phyloP scores from a whole-genome alignment of 2,888 invertebrate genomes.

The Sarcophaga caerulescens region DNA sequence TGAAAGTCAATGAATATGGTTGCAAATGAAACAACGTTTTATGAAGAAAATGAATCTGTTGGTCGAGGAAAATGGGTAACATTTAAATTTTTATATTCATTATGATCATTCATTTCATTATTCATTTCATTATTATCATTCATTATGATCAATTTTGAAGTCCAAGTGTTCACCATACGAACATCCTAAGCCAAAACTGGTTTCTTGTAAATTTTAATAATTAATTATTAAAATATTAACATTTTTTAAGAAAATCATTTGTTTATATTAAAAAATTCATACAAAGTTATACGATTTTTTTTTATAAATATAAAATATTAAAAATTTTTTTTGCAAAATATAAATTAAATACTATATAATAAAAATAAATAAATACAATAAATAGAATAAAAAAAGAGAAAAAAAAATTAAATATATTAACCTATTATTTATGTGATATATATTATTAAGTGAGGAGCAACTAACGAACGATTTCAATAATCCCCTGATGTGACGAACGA shows the following conservation, averaged over 20 bases:
- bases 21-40: no score
- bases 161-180: no score
- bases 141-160: no score
- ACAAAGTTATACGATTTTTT: slow-evolving; percentile 40
- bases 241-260: slow-evolving; percentile 27
- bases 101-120: no score
- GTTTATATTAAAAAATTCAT: neutral
- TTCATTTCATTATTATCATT: no score
- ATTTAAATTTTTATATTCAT: no score
- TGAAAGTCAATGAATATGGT: no score
- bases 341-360: neutral
- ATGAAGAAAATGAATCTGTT: no score
- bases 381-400: slow-evolving; percentile 2
- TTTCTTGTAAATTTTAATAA: no score
- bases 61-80: no score
- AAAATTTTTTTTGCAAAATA: slow-evolving; percentile 4
- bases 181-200: no score
- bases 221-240: no score
- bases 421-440: slow-evolving; percentile 79
- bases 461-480: slow-evolving; percentile 16
- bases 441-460: slow-evolving; percentile 76
- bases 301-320: neutral
- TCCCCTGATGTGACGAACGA: neutral
- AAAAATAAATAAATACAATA: slow-evolving; percentile 22
- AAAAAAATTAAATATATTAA: slow-evolving; percentile 43